Percentiles rank a stretch among this genome's conserved stretches.
Evolutionary conservation across 2,113 vertebrate genomes (phyloP).

Genomic region (Plecotus auritus): DNA sequence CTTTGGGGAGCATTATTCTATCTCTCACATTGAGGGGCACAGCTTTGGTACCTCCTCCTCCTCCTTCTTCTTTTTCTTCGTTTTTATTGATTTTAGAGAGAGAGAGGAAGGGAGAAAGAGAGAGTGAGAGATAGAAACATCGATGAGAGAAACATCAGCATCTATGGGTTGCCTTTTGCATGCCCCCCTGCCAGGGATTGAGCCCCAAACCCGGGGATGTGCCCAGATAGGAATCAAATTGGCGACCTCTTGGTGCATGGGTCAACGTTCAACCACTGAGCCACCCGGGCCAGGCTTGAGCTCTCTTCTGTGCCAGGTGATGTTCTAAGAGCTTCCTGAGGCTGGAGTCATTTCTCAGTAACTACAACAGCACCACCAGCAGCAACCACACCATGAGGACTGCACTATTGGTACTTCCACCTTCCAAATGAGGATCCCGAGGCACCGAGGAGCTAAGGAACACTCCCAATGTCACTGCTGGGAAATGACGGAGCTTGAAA

Average conservation of each 20-base stretch:
- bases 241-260: no score
- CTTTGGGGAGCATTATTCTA: not conserved
- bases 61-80: no score
- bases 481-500: not conserved
- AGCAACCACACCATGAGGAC: not conserved
- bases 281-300: not conserved
- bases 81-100: no score
- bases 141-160: no score
- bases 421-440: not conserved
- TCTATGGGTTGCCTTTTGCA: no score
- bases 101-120: no score
- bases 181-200: no score
- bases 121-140: no score
- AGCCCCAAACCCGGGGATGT: no score
- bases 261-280: no score
- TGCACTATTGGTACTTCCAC: not conserved
- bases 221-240: no score
- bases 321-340: not conserved
- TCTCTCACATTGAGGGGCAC: not conserved
- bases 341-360: not conserved
- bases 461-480: not conserved
- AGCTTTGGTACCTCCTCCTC: not conserved
- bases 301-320: not conserved
- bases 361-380: not conserved
- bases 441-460: not conserved